phyloP scores from a whole-genome alignment of 2,888 invertebrate genomes.

The Zaprionus obscuricornis region DNA sequence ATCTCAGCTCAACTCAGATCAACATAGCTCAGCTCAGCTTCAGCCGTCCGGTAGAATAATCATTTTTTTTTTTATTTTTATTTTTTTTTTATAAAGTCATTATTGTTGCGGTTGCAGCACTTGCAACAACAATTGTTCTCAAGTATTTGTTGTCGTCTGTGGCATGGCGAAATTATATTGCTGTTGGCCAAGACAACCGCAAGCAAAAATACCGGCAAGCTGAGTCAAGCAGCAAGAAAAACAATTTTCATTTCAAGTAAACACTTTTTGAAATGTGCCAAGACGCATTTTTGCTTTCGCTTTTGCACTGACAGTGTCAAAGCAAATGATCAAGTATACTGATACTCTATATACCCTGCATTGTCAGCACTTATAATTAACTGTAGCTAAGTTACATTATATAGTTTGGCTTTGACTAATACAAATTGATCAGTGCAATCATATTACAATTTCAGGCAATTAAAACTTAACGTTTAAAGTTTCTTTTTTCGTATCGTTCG shows the following conservation, averaged over 20 bases:
- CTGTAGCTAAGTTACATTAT: constrained; percentile 13
- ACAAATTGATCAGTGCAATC: constrained; percentile 56
- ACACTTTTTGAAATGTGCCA: constrained; percentile 61
- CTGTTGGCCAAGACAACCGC: constrained; percentile 54
- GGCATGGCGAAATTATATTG: constrained; percentile 62
- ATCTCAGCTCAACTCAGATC: constrained; percentile 17
- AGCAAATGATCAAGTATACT: constrained; percentile 52
- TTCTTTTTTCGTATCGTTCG: constrained; percentile 34
- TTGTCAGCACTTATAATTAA: constrained; percentile 49
- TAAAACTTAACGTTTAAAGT: constrained; percentile 45
- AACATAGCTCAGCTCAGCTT: constrained; percentile 24
- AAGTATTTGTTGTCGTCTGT: constrained; percentile 69
- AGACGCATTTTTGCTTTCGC: constrained; percentile 30
- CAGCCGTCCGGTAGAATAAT: constrained; percentile 63
- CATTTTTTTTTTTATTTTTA: no score
- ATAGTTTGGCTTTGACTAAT: constrained; percentile 26
- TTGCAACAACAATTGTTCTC: constrained; percentile 61
- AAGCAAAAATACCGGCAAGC: constrained; percentile 16
- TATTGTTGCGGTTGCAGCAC: constrained; percentile 68
- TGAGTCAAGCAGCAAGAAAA: constrained; percentile 53
- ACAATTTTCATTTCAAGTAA: constrained; percentile 74
- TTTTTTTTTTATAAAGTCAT: constrained; percentile 76
- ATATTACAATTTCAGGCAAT: constrained; percentile 63
- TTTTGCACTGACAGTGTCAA: constrained; percentile 48
- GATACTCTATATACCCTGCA: background rate